Percentiles rank a stretch among this genome's conserved stretches.
These are phyloP conservation scores for Spatula clypeata DNA, from an alignment of 2,797 vertebrate species.

Conservation along the genomic window DNA sequence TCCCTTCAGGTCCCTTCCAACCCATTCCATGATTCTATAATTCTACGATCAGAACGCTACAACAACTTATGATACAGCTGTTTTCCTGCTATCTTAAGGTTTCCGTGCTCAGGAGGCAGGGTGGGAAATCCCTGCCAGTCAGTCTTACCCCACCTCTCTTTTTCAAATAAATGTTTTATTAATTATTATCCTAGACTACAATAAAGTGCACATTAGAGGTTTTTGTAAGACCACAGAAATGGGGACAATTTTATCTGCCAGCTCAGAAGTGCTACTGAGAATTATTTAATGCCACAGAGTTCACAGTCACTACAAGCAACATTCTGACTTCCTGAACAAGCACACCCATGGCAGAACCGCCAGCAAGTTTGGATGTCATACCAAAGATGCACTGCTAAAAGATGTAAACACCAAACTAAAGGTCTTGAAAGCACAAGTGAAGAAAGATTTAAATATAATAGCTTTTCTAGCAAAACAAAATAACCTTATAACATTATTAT, in stretches of 20 bases:
- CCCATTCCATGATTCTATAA: too few relatives aligned
- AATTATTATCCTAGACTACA: neutral
- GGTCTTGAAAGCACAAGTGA: neutral
- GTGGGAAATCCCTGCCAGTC: neutral
- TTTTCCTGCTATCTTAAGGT: neutral
- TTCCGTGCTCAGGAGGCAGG: neutral
- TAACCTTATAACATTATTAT: neutral
- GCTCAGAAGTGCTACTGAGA: neutral
- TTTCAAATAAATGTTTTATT: neutral
- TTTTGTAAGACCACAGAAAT: neutral
- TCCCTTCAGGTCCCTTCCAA: too few relatives aligned
- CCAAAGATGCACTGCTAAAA: neutral
- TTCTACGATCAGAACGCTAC: neutral
- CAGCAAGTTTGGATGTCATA: neutral
- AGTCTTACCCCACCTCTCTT: neutral
- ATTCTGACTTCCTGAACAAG: neutral
- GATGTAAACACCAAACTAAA: neutral
- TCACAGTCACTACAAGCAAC: neutral
- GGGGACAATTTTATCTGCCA: neutral
- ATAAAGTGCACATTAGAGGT: neutral
- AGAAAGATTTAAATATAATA: neutral
- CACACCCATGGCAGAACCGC: neutral
- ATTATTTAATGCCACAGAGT: neutral
- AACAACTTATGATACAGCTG: neutral
- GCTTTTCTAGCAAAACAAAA: neutral